Evolutionary conservation across 2,888 invertebrate genomes (phyloP), one percentile per base, ranked within the genome.

Genomic region (Tipula vernalis): DNA sequence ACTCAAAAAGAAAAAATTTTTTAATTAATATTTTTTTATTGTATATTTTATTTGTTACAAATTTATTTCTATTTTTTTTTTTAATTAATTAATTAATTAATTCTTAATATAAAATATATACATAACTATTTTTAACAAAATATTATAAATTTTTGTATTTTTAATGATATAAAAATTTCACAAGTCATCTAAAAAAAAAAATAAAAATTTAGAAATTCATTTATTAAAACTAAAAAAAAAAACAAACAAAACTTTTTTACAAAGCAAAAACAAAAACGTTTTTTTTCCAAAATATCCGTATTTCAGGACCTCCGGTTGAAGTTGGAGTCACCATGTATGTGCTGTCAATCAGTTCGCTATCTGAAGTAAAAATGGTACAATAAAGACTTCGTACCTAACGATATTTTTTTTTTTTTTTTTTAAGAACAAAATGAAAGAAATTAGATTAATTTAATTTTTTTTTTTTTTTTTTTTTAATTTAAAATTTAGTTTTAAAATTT

Each of bases 301-400:
- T 95, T 97, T 93, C 96, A 98, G 98, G 97, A 95, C 96, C 96
- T 93, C 97, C 98, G 92, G 98, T 98, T 93, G 97, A 97, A 94
- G 98, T 98, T 92, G 97, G 98, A 93, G 97, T 98, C 94, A 98
- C 98, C 94, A 97, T 98, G 96, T 98, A 97, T 95, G 98, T 98
- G 94, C 96, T 98, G 94, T 97, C 97, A 94, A 98, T 98, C 95
- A 97, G 97, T 94, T 97, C 98, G 93, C 97, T 98, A 93, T 98
- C 98, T 93, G 98, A 98, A 95, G 98, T 98, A 93, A 96, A 97
- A 95, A 98, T 98, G 98, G 98, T 98, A 96, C 93, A 93, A 92
- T 92, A 89, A 89, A 89, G 89, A 89, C 88, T 89, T 89, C 90
- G 90, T 90, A 90, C 90, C 90, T 90, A 42, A 51, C n/a, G 15